phyloP scores from a whole-genome alignment of 2,113 vertebrate species.

The Steatornis caripensis region DNA sequence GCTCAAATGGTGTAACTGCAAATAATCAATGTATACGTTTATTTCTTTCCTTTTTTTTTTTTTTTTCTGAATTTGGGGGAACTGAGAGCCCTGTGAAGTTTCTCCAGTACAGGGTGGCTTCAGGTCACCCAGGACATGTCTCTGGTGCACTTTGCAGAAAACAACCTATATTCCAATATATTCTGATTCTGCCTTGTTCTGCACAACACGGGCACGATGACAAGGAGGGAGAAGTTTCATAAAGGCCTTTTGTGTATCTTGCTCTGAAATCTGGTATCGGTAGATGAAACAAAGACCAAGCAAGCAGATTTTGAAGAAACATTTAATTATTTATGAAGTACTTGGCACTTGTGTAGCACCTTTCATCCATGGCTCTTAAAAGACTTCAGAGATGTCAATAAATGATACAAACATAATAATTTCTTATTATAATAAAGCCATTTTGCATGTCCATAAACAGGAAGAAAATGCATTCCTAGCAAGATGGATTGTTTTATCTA shows the following conservation, averaged over 20 bases:
- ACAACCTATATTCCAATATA: not conserved
- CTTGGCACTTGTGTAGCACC: not conserved
- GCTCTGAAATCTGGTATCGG: not conserved
- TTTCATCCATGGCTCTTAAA: constrained; percentile 31
- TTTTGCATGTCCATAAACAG: not conserved
- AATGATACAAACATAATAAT: not conserved
- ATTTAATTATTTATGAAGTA: constrained; percentile 15
- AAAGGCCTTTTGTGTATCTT: not conserved
- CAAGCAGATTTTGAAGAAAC: not conserved
- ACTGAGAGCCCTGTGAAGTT: not conserved
- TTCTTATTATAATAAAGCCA: not conserved
- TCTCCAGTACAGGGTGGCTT: not conserved
- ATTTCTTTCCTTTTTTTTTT: no score
- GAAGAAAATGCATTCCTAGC: not conserved
- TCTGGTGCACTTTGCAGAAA: not conserved
- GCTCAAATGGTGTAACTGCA: not conserved
- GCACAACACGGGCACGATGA: not conserved
- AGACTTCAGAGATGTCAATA: constrained; percentile 25
- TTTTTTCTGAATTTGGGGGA: not conserved
- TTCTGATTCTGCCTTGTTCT: not conserved
- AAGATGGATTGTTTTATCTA: not conserved
- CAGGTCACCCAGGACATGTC: rapidly evolving
- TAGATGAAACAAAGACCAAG: not conserved
- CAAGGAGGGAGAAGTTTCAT: not conserved
- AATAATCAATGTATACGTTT: not conserved